phyloP scores from a whole-genome alignment of 2,113 vertebrate genomes.

The Amblyopsis rosae region DNA sequence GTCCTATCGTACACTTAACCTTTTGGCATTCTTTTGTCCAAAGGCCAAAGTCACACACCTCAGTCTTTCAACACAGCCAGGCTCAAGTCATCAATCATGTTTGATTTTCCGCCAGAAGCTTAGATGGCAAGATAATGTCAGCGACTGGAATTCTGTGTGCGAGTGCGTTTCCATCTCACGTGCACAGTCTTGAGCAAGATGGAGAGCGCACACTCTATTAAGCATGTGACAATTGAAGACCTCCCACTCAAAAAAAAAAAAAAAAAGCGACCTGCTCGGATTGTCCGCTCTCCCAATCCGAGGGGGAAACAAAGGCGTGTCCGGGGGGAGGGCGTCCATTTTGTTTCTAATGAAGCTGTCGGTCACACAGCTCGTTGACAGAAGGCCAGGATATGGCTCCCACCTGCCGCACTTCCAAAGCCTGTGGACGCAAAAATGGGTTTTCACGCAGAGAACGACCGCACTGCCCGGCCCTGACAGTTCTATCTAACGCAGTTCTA shows the following conservation, averaged over 20 bases:
- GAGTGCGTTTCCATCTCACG: conserved; percentile 29
- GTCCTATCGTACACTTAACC: conserved; percentile 53
- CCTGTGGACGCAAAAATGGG: conserved; percentile 14
- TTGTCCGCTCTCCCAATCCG: conserved; percentile 54
- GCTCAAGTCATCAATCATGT: conserved; percentile 68
- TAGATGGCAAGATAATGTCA: conserved; percentile 37
- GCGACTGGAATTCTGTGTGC: conserved; percentile 3
- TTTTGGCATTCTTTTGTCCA: conserved; percentile 55
- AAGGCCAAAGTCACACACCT: conserved; percentile 62
- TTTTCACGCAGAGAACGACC: not conserved
- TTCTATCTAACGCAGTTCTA: too few species aligned
- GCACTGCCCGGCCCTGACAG: not conserved
- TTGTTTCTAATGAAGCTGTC: conserved; percentile 78
- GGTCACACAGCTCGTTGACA: conserved; percentile 64
- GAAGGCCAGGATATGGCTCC: conserved; percentile 60
- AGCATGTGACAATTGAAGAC: conserved; percentile 73
- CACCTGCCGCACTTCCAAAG: conserved; percentile 51
- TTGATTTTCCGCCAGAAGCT: conserved; percentile 73
- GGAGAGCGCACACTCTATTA: conserved; percentile 72
- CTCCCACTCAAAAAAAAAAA: conserved; percentile 66
- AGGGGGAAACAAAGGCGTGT: conserved; percentile 53
- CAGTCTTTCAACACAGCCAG: conserved; percentile 58
- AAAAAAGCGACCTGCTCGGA: conserved; percentile 44
- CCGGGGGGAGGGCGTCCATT: conserved; percentile 53
- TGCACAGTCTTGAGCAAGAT: conserved; percentile 40